Evolutionary conservation across 2,888 invertebrate genomes (phyloP).

Genomic region (Kuschelorhynchus macadamiae): DNA sequence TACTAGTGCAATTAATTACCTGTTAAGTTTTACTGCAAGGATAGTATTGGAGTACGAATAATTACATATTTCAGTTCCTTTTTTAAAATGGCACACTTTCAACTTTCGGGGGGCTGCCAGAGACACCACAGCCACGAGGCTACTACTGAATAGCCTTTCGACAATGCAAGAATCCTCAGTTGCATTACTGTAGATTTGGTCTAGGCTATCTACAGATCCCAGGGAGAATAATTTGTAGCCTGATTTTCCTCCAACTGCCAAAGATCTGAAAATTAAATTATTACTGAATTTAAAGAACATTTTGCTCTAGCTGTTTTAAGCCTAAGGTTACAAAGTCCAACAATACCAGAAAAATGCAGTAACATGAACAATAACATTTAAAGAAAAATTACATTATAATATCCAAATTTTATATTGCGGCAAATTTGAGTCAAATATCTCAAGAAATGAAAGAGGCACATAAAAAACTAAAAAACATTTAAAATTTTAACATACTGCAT

Average conservation of each 20-base stretch:
- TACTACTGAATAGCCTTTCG: constrained; percentile 97
- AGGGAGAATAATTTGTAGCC: constrained; percentile 93
- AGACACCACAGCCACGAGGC: constrained; percentile 95
- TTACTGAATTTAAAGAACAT: too few relatives aligned
- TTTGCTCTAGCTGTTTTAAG: too few relatives aligned
- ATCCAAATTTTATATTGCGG: too few relatives aligned
- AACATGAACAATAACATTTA: too few relatives aligned
- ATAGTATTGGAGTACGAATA: constrained; percentile 96
- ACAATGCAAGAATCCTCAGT: constrained; percentile 91
- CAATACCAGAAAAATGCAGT: too few relatives aligned
- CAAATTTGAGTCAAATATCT: too few relatives aligned
- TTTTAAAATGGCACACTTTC: constrained; percentile 97
- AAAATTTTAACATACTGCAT: too few relatives aligned
- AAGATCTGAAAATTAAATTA: constrained; percentile 83
- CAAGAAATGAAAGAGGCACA: too few relatives aligned
- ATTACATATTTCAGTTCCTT: constrained; percentile 98
- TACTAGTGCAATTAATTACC: constrained; percentile 86
- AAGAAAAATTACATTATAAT: too few relatives aligned
- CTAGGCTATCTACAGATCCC: constrained; percentile 86
- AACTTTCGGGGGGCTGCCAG: constrained; percentile 90
- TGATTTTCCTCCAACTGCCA: constrained; percentile 92
- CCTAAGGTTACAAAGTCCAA: too few relatives aligned
- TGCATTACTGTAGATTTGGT: constrained; percentile 90
- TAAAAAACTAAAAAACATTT: too few relatives aligned
- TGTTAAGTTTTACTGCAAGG: constrained; percentile 94